These are phyloP conservation scores for Cenopis cana DNA, from an alignment of 2,888 invertebrate genomes.

Conservation along the genomic window DNA sequence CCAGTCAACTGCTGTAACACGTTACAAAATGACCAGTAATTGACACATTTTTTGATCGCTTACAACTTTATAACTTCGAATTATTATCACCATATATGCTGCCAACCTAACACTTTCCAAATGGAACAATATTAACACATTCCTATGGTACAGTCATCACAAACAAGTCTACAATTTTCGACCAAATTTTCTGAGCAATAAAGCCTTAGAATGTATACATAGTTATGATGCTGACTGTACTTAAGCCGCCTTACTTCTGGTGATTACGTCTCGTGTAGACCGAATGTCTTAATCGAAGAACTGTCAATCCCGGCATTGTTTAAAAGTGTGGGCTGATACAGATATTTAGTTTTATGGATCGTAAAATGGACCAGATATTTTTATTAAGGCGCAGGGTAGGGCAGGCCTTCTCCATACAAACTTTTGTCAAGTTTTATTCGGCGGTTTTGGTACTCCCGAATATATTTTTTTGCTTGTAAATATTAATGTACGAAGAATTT, in stretches of 20 bases:
- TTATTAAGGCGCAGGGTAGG: conserved; percentile 18
- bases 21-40: not conserved
- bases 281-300: conserved; percentile 36
- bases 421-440: too few species aligned
- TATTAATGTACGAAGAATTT: too few species aligned
- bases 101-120: conserved; percentile 1
- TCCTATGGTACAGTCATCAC: not conserved
- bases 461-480: too few species aligned
- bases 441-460: too few species aligned
- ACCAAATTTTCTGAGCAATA: too few species aligned
- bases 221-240: too few species aligned
- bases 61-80: not conserved
- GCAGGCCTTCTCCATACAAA: too few species aligned
- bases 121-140: conserved; percentile 2
- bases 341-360: conserved; percentile 35
- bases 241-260: conserved; percentile 12
- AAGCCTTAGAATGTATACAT: too few species aligned
- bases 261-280: conserved; percentile 15
- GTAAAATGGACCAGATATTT: conserved; percentile 35
- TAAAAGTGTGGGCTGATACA: conserved; percentile 34
- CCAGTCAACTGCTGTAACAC: not conserved
- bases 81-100: conserved; percentile 15
- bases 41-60: not conserved
- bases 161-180: too few species aligned
- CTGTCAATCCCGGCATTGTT: conserved; percentile 42